Base-by-base conservation (phyloP, 2,888 invertebrate species). In the Lepidocyrtoides sp. region DNA sequence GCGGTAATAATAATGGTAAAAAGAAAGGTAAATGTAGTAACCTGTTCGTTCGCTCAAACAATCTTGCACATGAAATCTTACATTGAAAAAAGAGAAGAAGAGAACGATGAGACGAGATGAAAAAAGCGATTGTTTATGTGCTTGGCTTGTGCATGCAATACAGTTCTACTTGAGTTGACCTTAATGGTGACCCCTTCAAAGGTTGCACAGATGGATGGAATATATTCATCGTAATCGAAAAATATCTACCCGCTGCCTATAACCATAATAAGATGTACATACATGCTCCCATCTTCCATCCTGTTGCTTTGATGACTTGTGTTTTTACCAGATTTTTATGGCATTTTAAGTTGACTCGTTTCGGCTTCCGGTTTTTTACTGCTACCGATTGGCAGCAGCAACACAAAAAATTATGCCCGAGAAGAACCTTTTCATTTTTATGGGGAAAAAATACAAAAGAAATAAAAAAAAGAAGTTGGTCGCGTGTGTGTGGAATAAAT, bases 291-390 rank as follows among this genome's bases (percentile, higher is more conserved):
- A 51, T 77, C 48, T 26, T 26, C 29, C 4, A 32, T 32, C 36
- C 54, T 79, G 79, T 12, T 32, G 17, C 66, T 12, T 41, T 75
- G 10, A 36, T 36, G 36, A 2, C 75, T 26, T 75, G 48, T 81
- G 57, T 77, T 83, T 75, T 79, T 57, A 72, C 83, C 57, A 48
- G 91, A 72, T 69, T 85, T 88, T 85, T 85, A 91, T 81, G 86
- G 44, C 57, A 57, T 82, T 86, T 91, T 91, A 82, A 91, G 72
- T 82, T 91, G 91, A 86, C 91, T 91, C 63, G 60, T 82, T 44
- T 41, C 60, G 81, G 91, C 91, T 91, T 91, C 91, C 86, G 91
- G 91, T 90, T 69, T 90, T 90, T 36, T 63, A 75, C 75, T 44
- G 75, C 75, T 75, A 75, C 75, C 12, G 75, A 48, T 29, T n/a